phyloP scores from a whole-genome alignment of 2,888 invertebrate genomes.

The Prenolepis imparis region DNA sequence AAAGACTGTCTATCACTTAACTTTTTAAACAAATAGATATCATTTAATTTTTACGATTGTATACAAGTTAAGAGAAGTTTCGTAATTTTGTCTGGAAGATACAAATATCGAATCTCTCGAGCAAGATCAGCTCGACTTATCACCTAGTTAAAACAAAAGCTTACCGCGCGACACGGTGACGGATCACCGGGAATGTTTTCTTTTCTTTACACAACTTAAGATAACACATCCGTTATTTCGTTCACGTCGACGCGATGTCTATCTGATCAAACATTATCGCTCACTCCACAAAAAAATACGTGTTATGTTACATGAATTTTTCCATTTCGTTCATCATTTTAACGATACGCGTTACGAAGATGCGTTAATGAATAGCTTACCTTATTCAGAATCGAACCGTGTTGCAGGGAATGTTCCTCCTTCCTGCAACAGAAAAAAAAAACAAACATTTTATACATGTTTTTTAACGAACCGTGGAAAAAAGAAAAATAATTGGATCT shows the following conservation, averaged over 20 bases:
- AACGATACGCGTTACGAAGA: not conserved
- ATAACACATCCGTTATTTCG: slow-evolving; percentile 42
- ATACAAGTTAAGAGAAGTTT: not conserved
- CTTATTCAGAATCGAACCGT: slow-evolving; percentile 11
- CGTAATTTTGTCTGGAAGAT: not conserved
- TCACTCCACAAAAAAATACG: not conserved
- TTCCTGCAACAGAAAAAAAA: not conserved
- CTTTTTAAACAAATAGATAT: not conserved
- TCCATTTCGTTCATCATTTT: slow-evolving; percentile 1
- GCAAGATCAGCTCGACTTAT: not conserved
- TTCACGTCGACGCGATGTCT: slow-evolving; percentile 33
- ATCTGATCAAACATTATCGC: not conserved
- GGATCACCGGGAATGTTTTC: slow-evolving; percentile 34
- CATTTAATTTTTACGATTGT: slow-evolving; percentile 2
- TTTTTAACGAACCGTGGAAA: not conserved
- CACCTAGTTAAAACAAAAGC: slow-evolving; percentile 14
- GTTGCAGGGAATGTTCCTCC: not conserved
- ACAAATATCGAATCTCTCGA: not conserved
- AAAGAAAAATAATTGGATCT: not conserved
- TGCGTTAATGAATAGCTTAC: slow-evolving; percentile 9
- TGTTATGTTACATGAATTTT: slow-evolving; percentile 24
- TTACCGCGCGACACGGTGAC: slow-evolving; percentile 47
- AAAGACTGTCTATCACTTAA: too few species aligned
- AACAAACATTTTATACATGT: not conserved
- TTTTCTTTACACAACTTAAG: not conserved